Base-by-base conservation (phyloP, 2,888 invertebrate genomes). In the Protophormia terraenovae region DNA sequence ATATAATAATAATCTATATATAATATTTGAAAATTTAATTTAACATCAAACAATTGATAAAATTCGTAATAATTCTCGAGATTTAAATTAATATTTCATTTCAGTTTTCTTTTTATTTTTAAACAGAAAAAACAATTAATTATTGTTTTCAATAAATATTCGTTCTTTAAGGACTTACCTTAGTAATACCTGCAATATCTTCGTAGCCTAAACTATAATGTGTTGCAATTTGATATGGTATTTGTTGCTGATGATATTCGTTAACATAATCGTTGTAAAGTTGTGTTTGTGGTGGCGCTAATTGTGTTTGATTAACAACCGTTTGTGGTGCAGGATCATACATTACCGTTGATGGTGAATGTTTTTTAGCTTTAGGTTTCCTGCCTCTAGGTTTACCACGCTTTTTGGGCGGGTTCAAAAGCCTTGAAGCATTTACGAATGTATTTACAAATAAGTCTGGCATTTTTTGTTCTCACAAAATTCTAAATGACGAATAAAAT, bases 181-280 rank as follows among this genome's bases (percentile, higher is more conserved):
- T 85, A 27, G 82, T 85, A 16, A 85, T 85, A 29, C 85, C 85
- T 10, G 72, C 62, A 53, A 79, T 85, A 60, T 85, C 85, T 58
- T 85, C 85, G 41, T 85, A 85, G 41, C 85, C 85, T 75, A 83
- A 66, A 71, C 76, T 83, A 75, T 82, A 75, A 60, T 84, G 77
- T 29, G 50, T 41, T 27, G 73, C 79, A 53, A 69, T 83, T 75
- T 78, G 79, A 79, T 83, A 83, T 69, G 79, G 69, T 79, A 47
- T 55, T 19, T 81, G 81, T 60, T 81, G 84, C 5, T 82, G 84
- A 19, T 76, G 85, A 66, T 85, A 85, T 82, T 85, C 85, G 85
- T 85, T 85, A 71, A 82, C 85, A 85, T 85, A 85, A 71, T 85
- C 85, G 85, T 85, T 85, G 85, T 85, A 85, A 60, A 85, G 75